These are phyloP conservation scores for Cetonia aurata DNA, from an alignment of 2,888 invertebrate genomes.

Conservation along the genomic window DNA sequence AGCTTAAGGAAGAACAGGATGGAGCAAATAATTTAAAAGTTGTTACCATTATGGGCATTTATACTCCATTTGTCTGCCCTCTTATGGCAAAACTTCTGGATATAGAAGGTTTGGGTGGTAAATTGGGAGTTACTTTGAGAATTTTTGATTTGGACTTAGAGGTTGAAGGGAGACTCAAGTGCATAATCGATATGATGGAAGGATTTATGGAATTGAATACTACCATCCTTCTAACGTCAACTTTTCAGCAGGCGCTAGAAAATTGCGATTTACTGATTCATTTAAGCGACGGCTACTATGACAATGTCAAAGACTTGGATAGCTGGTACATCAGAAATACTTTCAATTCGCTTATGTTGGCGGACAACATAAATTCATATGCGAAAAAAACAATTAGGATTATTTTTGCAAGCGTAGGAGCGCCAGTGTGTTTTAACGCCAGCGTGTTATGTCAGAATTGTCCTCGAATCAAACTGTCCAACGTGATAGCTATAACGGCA, in stretches of 20 bases:
- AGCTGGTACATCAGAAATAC: constrained; percentile 59
- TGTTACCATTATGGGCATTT: constrained; percentile 59
- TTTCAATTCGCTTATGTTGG: constrained; percentile 59
- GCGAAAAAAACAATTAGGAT: constrained; percentile 67
- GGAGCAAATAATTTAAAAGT: constrained; percentile 22
- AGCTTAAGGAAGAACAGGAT: constrained; percentile 25
- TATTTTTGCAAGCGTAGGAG: constrained; percentile 70
- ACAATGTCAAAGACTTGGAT: constrained; percentile 57
- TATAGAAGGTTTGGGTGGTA: constrained; percentile 53
- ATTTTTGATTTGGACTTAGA: constrained; percentile 57
- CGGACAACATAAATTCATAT: constrained; percentile 68
- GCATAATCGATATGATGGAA: constrained; percentile 53
- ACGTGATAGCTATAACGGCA: constrained; percentile 72
- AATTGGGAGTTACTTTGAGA: constrained; percentile 56
- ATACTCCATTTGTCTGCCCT: constrained; percentile 53
- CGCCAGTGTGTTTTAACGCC: constrained; percentile 72
- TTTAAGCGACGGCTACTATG: constrained; percentile 66
- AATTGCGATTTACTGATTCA: constrained; percentile 70
- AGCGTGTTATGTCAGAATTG: constrained; percentile 66
- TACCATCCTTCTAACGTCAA: constrained; percentile 59
- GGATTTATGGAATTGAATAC: constrained; percentile 50
- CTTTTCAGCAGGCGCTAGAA: constrained; percentile 67
- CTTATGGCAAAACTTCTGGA: constrained; percentile 58
- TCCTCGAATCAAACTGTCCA: constrained; percentile 65
- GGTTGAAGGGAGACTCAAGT: constrained; percentile 45